Percentiles rank a stretch among this genome's conserved stretches.
These are phyloP conservation scores for Sterrhoptilus dennistouni DNA, from an alignment of 2,113 vertebrate genomes.

Conservation along the genomic window DNA sequence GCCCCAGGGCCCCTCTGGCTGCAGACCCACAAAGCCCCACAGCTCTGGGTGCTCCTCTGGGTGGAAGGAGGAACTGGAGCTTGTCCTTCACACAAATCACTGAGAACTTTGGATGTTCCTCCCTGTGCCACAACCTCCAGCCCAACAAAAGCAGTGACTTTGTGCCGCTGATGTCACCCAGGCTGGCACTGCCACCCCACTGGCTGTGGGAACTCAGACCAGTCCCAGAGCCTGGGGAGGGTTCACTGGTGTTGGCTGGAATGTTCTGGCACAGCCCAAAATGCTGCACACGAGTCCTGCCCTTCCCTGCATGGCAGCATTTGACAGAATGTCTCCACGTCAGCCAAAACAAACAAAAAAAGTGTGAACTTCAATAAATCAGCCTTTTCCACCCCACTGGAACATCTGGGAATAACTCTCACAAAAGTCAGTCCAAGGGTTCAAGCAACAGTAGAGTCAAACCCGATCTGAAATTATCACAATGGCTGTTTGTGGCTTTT, in stretches of 20 bases:
- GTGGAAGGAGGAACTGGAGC: neutral
- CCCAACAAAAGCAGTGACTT: fast-evolving
- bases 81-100: neutral
- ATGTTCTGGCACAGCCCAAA: fast-evolving
- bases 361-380: neutral
- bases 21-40: neutral
- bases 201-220: fast-evolving
- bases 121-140: neutral
- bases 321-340: neutral
- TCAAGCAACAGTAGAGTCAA: neutral
- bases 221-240: neutral
- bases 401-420: neutral
- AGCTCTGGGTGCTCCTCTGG: neutral
- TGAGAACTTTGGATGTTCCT: fast-evolving
- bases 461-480: neutral
- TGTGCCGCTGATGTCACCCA: neutral
- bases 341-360: neutral
- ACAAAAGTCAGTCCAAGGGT: neutral
- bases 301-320: neutral
- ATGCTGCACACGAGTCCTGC: fast-evolving
- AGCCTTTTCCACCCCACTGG: neutral
- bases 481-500: neutral
- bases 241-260: neutral
- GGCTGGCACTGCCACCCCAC: neutral
- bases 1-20: neutral